Base-by-base conservation (phyloP, 1,140 invertebrate genomes). In the Littorina saxatilis region DNA sequence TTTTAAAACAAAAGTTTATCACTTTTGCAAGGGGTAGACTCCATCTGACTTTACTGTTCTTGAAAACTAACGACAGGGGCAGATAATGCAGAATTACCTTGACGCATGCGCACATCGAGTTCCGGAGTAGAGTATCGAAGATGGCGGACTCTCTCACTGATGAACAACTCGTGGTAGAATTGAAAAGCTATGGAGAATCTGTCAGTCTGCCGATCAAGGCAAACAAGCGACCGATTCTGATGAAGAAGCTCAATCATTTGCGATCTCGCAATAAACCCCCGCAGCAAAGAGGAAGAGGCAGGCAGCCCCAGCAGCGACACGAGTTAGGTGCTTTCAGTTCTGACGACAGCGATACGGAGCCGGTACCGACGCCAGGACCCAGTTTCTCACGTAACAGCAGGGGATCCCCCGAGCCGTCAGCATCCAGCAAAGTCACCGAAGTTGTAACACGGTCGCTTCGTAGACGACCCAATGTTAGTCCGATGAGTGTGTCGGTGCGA, bases 231-330 rank as follows among this genome's bases (percentile, higher is more conserved):
- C 84, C 84, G 40, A 85, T 91, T 52, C 79, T 90, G n/a, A 81
- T 88, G 37, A 91, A 90, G 82, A 91, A 91, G 83, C 84, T 91
- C 2, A 91, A 91, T 75, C 90, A 91, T 81, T 84, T 87, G 43
- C 82, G 83, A 74, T 84, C 86, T 15, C 84, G 85, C 77, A 85
- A 84, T 75, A 87, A 66, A 63, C 15, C 76, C 15, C 55, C 50
- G 74, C 27, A 74, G 39, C 77, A 78, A 78, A 84, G 81, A 81
- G 52, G 32, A 61, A 32, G 43, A 58, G 32, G 50, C 23, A 82
- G 76, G 74, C 77, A 74, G 63, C 32, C 78, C 77, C 17, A 50
- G 7, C 61, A 32, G 32, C 43, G 27, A 40, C 20, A 58, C 7
- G 39, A 79, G 20, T 43, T 78, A 50, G 79, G 75, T 7, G 47